phyloP scores from a whole-genome alignment of 2,888 invertebrate species.

The Strigamia crassipes region DNA sequence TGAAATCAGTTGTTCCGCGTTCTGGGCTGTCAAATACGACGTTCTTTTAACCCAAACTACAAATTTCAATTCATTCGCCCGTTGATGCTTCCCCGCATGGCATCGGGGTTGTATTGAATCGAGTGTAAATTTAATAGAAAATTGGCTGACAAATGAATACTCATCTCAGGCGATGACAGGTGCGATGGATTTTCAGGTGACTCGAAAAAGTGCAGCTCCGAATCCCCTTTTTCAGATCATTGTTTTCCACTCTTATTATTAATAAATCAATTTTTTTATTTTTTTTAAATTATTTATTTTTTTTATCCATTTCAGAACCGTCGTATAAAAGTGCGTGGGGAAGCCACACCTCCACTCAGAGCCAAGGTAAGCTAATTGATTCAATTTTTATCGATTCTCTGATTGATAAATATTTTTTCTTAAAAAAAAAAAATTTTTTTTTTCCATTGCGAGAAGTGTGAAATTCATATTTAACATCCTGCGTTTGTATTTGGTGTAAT shows the following conservation, averaged over 20 bases:
- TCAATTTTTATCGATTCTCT: background rate
- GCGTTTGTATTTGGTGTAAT: background rate
- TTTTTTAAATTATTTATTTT: background rate
- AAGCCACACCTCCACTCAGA: constrained; percentile 49
- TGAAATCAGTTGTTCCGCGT: background rate
- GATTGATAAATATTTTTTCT: background rate
- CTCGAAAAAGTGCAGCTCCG: background rate
- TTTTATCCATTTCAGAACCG: constrained; percentile 50
- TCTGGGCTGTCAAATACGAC: background rate
- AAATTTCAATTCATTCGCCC: background rate
- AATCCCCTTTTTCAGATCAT: too few species aligned
- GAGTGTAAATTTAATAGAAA: background rate
- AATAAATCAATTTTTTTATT: too few species aligned
- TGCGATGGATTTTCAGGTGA: background rate
- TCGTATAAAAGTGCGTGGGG: constrained; percentile 53
- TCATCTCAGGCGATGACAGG: background rate
- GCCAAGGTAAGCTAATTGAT: constrained; percentile 47
- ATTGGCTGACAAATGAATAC: background rate
- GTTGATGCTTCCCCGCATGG: background rate
- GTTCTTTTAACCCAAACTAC: background rate
- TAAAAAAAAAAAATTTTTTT: background rate
- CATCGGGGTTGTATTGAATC: background rate
- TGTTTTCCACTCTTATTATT: too few species aligned
- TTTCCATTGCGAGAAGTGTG: too few species aligned
- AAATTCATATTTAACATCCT: too few species aligned